phyloP scores from a whole-genome alignment of 2,113 vertebrate genomes.

The Ginglymostoma cirratum region DNA sequence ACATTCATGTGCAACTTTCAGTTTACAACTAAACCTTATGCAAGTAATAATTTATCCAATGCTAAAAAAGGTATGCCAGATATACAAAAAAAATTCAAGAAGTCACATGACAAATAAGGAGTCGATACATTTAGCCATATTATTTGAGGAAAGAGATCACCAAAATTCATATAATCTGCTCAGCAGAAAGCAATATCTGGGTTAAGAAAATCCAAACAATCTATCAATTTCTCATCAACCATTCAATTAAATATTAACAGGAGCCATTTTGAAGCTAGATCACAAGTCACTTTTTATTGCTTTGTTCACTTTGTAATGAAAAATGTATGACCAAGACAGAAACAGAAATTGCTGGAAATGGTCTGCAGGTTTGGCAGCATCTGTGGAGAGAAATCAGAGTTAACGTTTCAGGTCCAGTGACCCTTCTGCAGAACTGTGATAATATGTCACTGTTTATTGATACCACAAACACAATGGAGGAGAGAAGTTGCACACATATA shows the following conservation, averaged over 20 bases:
- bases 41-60: neutral
- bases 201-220: neutral
- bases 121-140: neutral
- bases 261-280: neutral
- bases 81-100: neutral
- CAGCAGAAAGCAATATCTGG: neutral
- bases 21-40: neutral
- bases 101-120: neutral
- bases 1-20: neutral
- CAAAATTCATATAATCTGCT: neutral
- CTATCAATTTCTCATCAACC: neutral
- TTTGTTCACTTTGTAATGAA: too few species aligned
- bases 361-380: neutral
- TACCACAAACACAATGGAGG: neutral
- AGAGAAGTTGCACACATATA: neutral
- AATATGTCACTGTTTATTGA: neutral
- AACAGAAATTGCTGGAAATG: neutral
- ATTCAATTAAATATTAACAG: neutral
- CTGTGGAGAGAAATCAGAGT: neutral
- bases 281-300: neutral
- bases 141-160: neutral
- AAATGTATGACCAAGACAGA: neutral
- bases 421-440: neutral
- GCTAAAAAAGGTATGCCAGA: neutral
- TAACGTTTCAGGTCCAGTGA: too few species aligned